phyloP scores from a whole-genome alignment of 2,888 invertebrate species.

The Heterodera filipjevi region DNA sequence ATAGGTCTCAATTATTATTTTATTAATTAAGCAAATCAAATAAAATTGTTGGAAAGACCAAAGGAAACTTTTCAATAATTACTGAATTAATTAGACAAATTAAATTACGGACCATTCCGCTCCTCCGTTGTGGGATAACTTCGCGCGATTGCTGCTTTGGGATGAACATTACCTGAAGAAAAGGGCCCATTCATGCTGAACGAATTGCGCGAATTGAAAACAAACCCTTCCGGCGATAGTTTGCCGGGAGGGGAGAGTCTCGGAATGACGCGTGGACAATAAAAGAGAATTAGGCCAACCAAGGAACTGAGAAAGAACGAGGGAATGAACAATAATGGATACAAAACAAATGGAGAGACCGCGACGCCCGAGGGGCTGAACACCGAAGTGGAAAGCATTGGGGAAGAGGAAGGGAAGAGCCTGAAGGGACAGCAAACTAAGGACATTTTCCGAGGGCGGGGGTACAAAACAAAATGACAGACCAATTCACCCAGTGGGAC shows the following conservation, averaged over 20 bases:
- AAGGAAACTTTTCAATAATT: neutral
- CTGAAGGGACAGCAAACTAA: neutral
- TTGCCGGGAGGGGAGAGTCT: constrained; percentile 35
- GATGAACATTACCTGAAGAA: constrained; percentile 40
- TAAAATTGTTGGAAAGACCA: too few relatives aligned
- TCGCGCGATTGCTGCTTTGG: constrained; percentile 40
- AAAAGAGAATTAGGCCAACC: constrained; percentile 50
- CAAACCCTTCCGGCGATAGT: constrained; percentile 37
- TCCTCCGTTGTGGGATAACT: constrained; percentile 37
- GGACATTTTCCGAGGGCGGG: neutral
- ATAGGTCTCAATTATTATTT: too few relatives aligned
- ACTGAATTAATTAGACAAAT: neutral
- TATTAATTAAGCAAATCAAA: too few relatives aligned
- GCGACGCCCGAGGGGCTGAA: constrained; percentile 46
- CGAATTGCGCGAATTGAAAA: neutral
- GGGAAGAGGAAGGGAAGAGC: constrained; percentile 31
- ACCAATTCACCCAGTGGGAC: constrained; percentile 12
- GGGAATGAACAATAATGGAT: neutral
- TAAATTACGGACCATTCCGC: constrained; percentile 36
- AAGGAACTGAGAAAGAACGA: constrained; percentile 31
- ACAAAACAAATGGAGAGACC: neutral
- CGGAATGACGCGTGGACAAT: constrained; percentile 35
- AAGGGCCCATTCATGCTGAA: too few relatives aligned
- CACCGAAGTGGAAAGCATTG: constrained; percentile 46
- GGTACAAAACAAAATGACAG: too few relatives aligned